These are phyloP conservation scores for Corythornis madagascariensis DNA, from an alignment of 2,113 vertebrate species.

Conservation along the genomic window DNA sequence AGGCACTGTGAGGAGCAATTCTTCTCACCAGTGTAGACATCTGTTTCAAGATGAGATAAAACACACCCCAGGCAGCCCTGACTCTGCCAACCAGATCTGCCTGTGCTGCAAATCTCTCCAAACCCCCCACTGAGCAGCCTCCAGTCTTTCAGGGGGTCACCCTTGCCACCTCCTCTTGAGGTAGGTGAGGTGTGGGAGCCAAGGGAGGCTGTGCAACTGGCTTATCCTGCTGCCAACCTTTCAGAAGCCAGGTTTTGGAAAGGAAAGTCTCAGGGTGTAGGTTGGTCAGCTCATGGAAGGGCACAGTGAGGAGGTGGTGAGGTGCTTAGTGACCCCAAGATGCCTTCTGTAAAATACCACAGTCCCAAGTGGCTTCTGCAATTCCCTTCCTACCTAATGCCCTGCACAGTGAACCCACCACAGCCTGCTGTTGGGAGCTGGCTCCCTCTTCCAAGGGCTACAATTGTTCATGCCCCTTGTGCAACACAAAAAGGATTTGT, in stretches of 20 bases:
- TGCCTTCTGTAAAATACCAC: neutral
- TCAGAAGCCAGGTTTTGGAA: neutral
- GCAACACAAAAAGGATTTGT: neutral
- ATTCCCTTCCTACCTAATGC: neutral
- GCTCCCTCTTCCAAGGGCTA: neutral
- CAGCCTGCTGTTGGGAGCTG: neutral
- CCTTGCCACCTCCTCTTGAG: neutral
- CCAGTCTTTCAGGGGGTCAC: neutral
- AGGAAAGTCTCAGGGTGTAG: neutral
- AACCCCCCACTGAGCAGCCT: neutral
- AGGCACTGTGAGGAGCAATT: neutral
- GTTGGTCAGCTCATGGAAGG: neutral
- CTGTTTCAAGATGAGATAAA: neutral
- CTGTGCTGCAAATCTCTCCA: neutral
- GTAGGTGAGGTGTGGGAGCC: neutral
- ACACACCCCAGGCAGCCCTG: neutral
- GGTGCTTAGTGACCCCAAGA: too few relatives aligned
- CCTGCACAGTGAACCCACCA: neutral
- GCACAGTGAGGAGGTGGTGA: neutral
- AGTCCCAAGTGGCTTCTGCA: neutral
- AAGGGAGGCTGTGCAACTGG: neutral
- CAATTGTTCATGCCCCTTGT: neutral
- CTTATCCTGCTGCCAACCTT: neutral
- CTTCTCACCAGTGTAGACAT: neutral
- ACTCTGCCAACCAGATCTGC: neutral